These are phyloP conservation scores for Heteromormyrus szaboi DNA, from an alignment of 2,797 vertebrate species.

Conservation along the genomic window DNA sequence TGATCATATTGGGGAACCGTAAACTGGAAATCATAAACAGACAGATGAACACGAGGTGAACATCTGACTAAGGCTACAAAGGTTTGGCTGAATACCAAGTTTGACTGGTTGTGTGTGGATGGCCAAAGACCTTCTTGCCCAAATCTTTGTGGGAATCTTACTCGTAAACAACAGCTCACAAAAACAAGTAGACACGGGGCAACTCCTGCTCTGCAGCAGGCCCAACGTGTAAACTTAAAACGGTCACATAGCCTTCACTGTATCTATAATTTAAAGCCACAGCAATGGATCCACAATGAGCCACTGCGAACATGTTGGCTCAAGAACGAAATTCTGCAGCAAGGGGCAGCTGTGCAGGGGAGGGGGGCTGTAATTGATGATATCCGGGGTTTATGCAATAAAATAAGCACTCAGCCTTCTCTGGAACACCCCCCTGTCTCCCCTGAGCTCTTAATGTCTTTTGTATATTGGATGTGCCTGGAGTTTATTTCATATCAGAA, in stretches of 20 bases:
- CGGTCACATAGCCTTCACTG: not conserved
- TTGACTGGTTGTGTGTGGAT: not conserved
- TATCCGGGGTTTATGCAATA: slow-evolving; percentile 61
- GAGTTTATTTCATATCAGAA: slow-evolving; percentile 45
- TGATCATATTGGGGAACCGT: not conserved
- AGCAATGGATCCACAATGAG: slow-evolving; percentile 40
- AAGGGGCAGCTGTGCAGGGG: slow-evolving; percentile 53
- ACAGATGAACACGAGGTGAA: not conserved
- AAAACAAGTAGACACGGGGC: not conserved
- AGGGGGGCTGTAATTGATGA: slow-evolving; percentile 55
- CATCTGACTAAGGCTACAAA: not conserved
- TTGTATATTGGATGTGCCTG: slow-evolving; percentile 52
- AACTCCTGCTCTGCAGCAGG: not conserved
- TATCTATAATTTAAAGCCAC: not conserved
- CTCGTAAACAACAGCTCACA: not conserved
- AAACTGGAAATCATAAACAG: not conserved
- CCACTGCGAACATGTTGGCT: slow-evolving; percentile 46
- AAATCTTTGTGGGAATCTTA: not conserved
- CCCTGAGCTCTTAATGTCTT: slow-evolving; percentile 40
- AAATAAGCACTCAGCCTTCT: slow-evolving; percentile 56
- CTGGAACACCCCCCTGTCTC: slow-evolving; percentile 28
- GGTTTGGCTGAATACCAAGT: not conserved
- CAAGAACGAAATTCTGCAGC: slow-evolving; percentile 25
- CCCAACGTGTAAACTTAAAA: not conserved
- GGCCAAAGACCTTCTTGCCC: not conserved